Evolutionary conservation across 2,113 vertebrate genomes (phyloP).

Genomic region (Thalassoma bifasciatum): DNA sequence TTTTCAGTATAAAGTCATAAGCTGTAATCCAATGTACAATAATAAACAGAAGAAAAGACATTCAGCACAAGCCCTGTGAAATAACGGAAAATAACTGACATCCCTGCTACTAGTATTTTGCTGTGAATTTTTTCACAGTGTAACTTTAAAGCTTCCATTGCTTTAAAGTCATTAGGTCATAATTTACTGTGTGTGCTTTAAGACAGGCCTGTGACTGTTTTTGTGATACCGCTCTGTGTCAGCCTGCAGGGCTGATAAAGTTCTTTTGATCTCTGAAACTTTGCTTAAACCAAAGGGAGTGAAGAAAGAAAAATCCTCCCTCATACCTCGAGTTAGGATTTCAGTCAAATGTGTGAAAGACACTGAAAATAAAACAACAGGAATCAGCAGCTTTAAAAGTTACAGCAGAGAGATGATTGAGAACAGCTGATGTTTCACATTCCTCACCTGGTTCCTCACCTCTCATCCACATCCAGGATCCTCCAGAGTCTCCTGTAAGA

Average conservation of each 20-base stretch:
- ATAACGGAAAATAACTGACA: too few relatives aligned
- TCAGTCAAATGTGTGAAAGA: neutral
- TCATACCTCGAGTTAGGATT: too few relatives aligned
- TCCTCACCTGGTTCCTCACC: neutral
- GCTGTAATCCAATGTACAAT: too few relatives aligned
- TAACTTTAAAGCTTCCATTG: too few relatives aligned
- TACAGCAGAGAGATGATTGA: neutral
- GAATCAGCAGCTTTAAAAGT: neutral
- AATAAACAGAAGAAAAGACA: too few relatives aligned
- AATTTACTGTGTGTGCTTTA: too few relatives aligned
- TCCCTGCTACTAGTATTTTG: too few relatives aligned
- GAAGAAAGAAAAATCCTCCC: neutral
- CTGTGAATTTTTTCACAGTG: too few relatives aligned
- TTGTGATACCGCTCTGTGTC: neutral
- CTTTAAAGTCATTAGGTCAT: too few relatives aligned
- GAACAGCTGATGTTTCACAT: neutral
- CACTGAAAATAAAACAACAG: neutral
- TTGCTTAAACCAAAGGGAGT: neutral
- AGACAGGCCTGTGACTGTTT: neutral
- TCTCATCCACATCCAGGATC: constrained; percentile 36
- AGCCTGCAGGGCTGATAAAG: neutral
- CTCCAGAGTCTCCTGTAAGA: neutral
- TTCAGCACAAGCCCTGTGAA: too few relatives aligned
- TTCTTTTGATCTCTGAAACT: neutral
- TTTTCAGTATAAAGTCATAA: too few relatives aligned